Evolutionary conservation across 1,140 invertebrate genomes (phyloP), one percentile per base, ranked within the genome.

Genomic region (Liolophura sinensis): DNA sequence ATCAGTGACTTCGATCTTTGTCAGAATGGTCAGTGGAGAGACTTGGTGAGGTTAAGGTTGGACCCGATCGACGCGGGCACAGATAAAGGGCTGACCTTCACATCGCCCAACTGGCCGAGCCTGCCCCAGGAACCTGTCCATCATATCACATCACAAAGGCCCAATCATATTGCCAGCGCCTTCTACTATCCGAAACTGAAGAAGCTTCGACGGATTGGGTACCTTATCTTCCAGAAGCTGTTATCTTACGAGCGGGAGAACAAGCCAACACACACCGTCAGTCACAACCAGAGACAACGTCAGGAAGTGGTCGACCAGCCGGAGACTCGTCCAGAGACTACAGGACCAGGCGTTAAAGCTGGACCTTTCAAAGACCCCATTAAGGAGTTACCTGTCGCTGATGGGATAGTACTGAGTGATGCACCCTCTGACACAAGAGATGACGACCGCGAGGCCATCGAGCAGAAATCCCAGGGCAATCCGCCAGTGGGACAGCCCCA

Each of bases 31-130:
- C 62, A 74, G 47, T 81, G 79, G 79, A 68, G 67, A 40, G 67
- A 61, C 20, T 57, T 71, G 15, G 64, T 72, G 0, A 65, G 65
- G 27, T 20, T 75, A 7, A 68, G 78, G 40, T 63, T 81, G 4
- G 63, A 50, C 20, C 79, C 77, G 1, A 51, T 77, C 25, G 79
- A 81, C 48, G 75, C 70, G 15, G 79, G 79, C 6, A 78, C 77
- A 24, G 77, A 81, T 63, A 57, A 68, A 48, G 79, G 79, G 22
- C 67, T 77, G 16, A 77, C 77, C 14, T 81, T 77, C 68, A 76
- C 79, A 0, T 71, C 79, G 0, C 79, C 79, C 14, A 74, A 76
- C 60, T 81, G 77, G 77, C 76, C 73, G 12, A 70, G 64, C 16
- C 47, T 64, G 15, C 78, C 78, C 6, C 63, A 27, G 9, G 67